phyloP scores from a whole-genome alignment of 2,113 vertebrate species.

The Ariopsis seemanni region DNA sequence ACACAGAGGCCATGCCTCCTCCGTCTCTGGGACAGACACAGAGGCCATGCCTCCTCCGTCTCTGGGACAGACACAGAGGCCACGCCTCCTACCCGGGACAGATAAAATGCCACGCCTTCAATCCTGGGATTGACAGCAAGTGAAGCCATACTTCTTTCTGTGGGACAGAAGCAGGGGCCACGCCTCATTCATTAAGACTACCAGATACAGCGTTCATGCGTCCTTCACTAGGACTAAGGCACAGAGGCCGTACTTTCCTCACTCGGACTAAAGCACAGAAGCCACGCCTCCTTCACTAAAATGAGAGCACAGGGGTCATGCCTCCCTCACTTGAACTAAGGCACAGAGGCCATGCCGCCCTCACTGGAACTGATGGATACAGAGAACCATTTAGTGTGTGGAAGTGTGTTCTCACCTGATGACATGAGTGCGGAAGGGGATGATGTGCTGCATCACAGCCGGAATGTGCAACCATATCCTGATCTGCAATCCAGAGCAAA shows the following conservation, averaged over 20 bases:
- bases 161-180: background rate
- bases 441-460: constrained; percentile 99
- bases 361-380: no score
- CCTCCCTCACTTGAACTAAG: background rate
- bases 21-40: no score
- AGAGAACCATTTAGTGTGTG: no score
- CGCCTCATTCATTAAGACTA: background rate
- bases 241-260: background rate
- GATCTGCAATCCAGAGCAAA: constrained; percentile 75
- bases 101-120: no score
- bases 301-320: background rate
- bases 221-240: background rate
- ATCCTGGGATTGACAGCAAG: background rate
- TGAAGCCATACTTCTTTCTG: background rate
- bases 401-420: constrained; percentile 82
- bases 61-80: background rate
- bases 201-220: background rate
- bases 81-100: background rate
- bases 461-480: constrained; percentile 99
- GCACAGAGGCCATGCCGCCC: background rate
- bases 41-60: background rate
- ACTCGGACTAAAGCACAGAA: background rate
- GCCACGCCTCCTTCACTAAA: background rate
- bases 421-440: constrained; percentile 96
- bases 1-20: no score